Evolutionary conservation across 2,888 invertebrate genomes (phyloP).

Genomic region (Hetaerina titia): DNA sequence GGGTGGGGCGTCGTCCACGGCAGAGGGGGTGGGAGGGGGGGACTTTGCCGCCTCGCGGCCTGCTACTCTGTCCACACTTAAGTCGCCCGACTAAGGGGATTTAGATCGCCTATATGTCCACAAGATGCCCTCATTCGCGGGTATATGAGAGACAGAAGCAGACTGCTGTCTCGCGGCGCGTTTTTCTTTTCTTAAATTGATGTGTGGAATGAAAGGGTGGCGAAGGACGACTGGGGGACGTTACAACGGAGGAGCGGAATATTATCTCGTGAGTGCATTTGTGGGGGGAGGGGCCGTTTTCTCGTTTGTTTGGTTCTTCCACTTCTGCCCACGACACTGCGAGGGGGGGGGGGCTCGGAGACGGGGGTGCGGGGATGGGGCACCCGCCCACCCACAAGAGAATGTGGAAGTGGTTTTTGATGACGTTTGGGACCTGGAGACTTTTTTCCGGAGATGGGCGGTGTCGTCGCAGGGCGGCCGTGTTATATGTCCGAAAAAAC

Average conservation of each 20-base stretch:
- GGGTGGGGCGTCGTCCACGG: neutral
- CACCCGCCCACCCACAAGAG: too few species aligned
- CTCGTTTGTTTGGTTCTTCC: neutral
- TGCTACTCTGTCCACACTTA: too few species aligned
- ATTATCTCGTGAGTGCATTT: too few species aligned
- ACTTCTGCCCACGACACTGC: neutral
- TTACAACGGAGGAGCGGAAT: too few species aligned
- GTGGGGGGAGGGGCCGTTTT: neutral
- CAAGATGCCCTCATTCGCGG: neutral
- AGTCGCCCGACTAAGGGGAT: neutral
- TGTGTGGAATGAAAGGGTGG: neutral
- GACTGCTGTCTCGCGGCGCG: neutral
- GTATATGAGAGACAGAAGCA: neutral
- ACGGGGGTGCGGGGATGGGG: neutral
- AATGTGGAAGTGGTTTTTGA: constrained; percentile 32
- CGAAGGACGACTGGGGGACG: too few species aligned
- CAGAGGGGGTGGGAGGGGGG: neutral
- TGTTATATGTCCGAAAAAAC: neutral
- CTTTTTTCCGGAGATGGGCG: neutral
- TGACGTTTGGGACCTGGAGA: constrained; percentile 53
- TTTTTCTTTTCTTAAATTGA: neutral
- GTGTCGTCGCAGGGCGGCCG: neutral
- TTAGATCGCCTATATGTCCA: neutral
- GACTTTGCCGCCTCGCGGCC: too few species aligned
- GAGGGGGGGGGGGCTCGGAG: neutral